Base-by-base conservation (phyloP, 2,113 vertebrate genomes). In the Bujurquina vittata region DNA sequence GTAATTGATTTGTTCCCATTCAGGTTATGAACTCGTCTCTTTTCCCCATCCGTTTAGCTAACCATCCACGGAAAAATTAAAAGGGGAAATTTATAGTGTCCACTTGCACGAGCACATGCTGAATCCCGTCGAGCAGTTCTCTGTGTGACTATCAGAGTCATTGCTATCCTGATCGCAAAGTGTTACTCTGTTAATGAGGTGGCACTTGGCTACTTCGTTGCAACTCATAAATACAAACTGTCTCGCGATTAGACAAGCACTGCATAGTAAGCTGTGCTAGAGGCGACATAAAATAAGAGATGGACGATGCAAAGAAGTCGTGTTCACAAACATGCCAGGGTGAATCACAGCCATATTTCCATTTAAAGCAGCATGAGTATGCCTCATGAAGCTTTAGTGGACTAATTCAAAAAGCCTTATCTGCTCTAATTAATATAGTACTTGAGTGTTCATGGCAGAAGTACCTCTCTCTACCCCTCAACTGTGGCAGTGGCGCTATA, bases 1-100 rank as follows among this genome's bases (percentile, higher is more conserved):
- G 78, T 93, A 95, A 96, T 93, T 95, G 94, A 95, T 95, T 95
- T 92, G 92, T 91, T 94, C 92, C 89, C 83, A 87, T 94, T 92
- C 85, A 87, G 84, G 85, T 90, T 90, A 88, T 87, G 92, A 92
- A 90, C 89, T 81, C 61, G 14, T 76, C 81, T 78, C 82, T 86
- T 82, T 84, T 52, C 31, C 76, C 72, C 40, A 79, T 92, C 86
- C 79, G 84, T 91, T 93, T 88, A 88, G 83, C 84, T 65, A 92
- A 91, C 89, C 88, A 91, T 79, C 84, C 81, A 46, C 54, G 72
- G 63, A 22, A 83, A 55, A 85, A 79, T 87, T 87, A 67, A 82
- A 89, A 84, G 31, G 77, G 61, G 82, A 77, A 77, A 74, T 91
- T 87, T 77, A 82, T 31, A 62, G 58, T 58, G 88, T 92, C 89